phyloP scores from a whole-genome alignment of 2,797 vertebrate species.

The Pteropus rufus region DNA sequence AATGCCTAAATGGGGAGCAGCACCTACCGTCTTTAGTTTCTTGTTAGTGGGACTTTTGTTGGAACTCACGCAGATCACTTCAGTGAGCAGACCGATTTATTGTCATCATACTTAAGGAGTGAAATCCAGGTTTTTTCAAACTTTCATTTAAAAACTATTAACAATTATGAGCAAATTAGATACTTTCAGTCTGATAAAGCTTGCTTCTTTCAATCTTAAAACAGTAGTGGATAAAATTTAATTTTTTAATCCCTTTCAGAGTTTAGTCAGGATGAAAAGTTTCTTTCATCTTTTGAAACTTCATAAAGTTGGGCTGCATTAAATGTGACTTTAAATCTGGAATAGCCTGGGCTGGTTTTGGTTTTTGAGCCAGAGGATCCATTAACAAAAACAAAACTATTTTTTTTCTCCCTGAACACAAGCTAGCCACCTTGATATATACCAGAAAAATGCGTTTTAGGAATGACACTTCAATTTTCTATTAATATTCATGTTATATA shows the following conservation, averaged over 20 bases:
- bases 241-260: not conserved
- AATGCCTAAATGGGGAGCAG: not conserved
- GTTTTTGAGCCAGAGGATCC: slow-evolving; percentile 29
- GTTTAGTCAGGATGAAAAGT: slow-evolving; percentile 12
- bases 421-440: not conserved
- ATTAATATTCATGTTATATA: not conserved
- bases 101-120: not conserved
- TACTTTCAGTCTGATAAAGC: not conserved
- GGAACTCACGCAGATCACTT: not conserved
- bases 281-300: not conserved
- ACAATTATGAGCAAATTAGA: too few species aligned
- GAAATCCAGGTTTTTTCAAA: not conserved
- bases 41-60: not conserved
- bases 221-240: not conserved
- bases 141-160: not conserved
- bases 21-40: too few species aligned
- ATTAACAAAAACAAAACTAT: not conserved
- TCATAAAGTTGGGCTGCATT: not conserved
- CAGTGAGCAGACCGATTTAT: not conserved
- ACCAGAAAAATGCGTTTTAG: not conserved
- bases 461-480: not conserved
- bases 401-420: not conserved
- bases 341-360: slow-evolving; percentile 24
- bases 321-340: not conserved
- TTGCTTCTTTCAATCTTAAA: not conserved